phyloP scores from a whole-genome alignment of 2,888 invertebrate genomes.

The Cheilosia grossa region DNA sequence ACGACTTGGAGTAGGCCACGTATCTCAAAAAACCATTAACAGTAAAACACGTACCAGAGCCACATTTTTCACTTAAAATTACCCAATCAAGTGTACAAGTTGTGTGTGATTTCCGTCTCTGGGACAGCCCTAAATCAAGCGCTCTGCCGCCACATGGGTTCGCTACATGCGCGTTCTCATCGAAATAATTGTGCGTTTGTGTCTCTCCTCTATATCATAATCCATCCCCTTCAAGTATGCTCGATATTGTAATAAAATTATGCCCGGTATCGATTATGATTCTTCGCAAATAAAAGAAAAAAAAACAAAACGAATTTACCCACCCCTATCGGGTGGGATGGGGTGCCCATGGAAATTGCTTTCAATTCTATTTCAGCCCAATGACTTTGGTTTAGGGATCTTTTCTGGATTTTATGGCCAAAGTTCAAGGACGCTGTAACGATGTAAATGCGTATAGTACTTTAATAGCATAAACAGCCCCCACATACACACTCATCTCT shows the following conservation, averaged over 20 bases:
- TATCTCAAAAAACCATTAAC: background rate
- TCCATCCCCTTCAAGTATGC: conserved; percentile 11
- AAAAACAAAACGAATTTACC: conserved; percentile 9
- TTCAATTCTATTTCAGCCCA: conserved; percentile 53
- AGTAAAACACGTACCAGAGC: background rate
- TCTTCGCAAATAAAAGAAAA: background rate
- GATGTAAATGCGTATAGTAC: conserved; percentile 45
- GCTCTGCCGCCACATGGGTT: conserved; percentile 7
- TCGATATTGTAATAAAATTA: conserved; percentile 53
- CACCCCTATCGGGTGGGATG: background rate
- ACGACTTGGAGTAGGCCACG: too few relatives aligned
- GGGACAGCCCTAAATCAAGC: background rate
- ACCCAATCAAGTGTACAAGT: conserved; percentile 15
- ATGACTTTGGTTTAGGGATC: conserved; percentile 52
- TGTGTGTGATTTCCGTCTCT: conserved; percentile 4
- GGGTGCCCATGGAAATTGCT: conserved; percentile 30
- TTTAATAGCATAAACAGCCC: conserved; percentile 39
- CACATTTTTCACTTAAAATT: conserved; percentile 41
- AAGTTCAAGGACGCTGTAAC: conserved; percentile 58
- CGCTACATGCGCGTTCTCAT: conserved; percentile 45
- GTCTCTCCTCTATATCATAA: background rate
- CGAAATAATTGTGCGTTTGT: conserved; percentile 33
- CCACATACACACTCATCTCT: background rate
- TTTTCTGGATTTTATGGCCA: conserved; percentile 50
- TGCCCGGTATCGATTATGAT: conserved; percentile 34